Evolutionary conservation across 2,797 vertebrate species (phyloP), one percentile per base, ranked within the genome.

Genomic region (Caiman crocodilus): DNA sequence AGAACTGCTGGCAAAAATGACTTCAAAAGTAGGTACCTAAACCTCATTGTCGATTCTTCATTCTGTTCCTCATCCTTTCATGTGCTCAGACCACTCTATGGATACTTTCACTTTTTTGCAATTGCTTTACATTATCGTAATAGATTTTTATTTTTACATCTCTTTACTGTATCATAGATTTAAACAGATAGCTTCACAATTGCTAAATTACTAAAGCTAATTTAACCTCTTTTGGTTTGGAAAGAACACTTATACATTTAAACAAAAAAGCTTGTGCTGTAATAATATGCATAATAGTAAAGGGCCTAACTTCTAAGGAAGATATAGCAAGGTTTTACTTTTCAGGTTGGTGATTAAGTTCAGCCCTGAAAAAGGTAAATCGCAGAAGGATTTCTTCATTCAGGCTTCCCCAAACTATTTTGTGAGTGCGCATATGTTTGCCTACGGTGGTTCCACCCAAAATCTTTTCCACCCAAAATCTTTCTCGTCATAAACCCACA

Each of bases 1-100:
- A 97, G 99, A 99, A 87, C 98, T 99, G 25, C 97, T 99, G 93
- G 99, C 99, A 90, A 99, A 99, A 98, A 99, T 99, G 99, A 99
- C 99, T 79, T 97, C 99, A 91, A 99, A 99, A 98, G 99, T 99
- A 98, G 97, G 98, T 98, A 94, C 82, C 96, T 94, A 28, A 94
- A 85, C 65, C 88, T 88, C 80, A 65, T 78, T 85, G 32, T 64
- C 15, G 60, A 13, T 89, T 91, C 87, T 75, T 65, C 3, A 14
- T 94, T 94, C 85, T 82, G 69, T 88, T 86, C 88, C 18, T 87
- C 35, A 77, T 35, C 91, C 82, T 56, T 88, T 92, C 73, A 90
- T 85, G 58, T 85, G 74, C 90, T 79, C 30, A 79, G 67, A 75
- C 15, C 32, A 56, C 58, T 56, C 7, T 84, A 32, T 67, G 94